A percentile compares a stretch with the other conserved stretches of the same genome.
phyloP scores from a whole-genome alignment of 2,113 vertebrate genomes.

The Rhinolophus ferrumequinum region DNA sequence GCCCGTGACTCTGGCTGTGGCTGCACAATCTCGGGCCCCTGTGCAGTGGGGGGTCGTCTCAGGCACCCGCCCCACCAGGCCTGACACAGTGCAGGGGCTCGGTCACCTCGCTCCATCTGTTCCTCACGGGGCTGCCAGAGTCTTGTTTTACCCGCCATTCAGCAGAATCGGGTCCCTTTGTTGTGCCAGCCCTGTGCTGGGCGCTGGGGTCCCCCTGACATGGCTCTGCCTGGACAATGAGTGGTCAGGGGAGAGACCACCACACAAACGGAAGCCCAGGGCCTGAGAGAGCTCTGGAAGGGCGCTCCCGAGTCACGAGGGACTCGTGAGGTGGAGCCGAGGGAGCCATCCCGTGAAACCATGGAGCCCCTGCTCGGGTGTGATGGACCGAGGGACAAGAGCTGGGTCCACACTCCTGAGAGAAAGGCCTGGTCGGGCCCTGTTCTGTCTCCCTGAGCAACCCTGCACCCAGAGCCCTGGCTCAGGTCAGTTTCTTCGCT shows the following conservation, averaged over 20 bases:
- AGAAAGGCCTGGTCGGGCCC: background rate
- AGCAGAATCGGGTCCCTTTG: background rate
- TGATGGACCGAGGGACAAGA: accelerated
- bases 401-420: background rate
- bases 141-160: accelerated
- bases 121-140: background rate
- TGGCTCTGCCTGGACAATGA: background rate
- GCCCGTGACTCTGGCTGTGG: background rate
- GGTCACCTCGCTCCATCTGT: background rate
- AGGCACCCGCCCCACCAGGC: background rate
- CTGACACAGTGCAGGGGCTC: background rate
- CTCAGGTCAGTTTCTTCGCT: background rate
- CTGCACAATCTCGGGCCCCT: background rate
- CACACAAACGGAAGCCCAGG: accelerated
- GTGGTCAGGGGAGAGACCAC: background rate
- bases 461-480: background rate
- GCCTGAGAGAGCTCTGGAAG: background rate
- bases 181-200: accelerated
- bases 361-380: accelerated
- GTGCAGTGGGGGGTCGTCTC: accelerated
- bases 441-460: background rate
- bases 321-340: background rate
- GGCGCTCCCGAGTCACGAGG: background rate
- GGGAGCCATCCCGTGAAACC: background rate
- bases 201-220: background rate